phyloP scores from a whole-genome alignment of 2,888 invertebrate species.

The Eupithecia vulgata region DNA sequence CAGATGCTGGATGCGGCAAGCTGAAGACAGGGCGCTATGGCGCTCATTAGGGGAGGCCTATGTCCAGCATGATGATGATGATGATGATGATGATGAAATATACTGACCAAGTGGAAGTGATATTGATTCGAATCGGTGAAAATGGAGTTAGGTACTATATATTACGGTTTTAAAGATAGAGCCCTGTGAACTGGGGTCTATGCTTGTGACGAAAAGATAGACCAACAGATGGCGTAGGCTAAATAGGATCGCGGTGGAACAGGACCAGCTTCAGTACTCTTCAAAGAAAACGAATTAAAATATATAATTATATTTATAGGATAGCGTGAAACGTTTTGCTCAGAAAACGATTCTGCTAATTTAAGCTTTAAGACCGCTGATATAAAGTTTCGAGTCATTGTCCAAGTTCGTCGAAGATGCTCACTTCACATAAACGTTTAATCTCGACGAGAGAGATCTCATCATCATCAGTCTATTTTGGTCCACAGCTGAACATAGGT shows the following conservation, averaged over 20 bases:
- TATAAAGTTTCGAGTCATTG: no score
- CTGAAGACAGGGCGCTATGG: no score
- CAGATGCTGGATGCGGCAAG: no score
- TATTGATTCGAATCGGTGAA: not conserved
- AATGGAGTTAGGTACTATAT: not conserved
- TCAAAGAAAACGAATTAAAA: not conserved
- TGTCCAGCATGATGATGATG: no score
- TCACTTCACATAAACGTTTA: no score
- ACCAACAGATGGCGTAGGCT: not conserved
- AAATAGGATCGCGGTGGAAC: not conserved
- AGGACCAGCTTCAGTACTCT: not conserved
- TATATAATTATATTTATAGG: no score
- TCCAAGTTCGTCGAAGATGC: no score
- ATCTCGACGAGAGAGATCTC: no score
- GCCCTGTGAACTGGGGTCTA: not conserved
- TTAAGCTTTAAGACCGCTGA: not conserved
- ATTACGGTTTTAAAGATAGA: not conserved
- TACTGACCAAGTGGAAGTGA: not conserved
- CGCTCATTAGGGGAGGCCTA: no score
- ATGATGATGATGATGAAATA: no score
- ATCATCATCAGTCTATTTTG: no score
- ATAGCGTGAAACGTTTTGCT: not conserved
- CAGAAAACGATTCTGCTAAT: not conserved
- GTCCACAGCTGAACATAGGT: no score
- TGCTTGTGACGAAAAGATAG: not conserved